Percentiles rank a stretch among this genome's conserved stretches.
Conservation (phyloP, 2,888 invertebrate species). For the Drosophila diplacantha region DNA sequence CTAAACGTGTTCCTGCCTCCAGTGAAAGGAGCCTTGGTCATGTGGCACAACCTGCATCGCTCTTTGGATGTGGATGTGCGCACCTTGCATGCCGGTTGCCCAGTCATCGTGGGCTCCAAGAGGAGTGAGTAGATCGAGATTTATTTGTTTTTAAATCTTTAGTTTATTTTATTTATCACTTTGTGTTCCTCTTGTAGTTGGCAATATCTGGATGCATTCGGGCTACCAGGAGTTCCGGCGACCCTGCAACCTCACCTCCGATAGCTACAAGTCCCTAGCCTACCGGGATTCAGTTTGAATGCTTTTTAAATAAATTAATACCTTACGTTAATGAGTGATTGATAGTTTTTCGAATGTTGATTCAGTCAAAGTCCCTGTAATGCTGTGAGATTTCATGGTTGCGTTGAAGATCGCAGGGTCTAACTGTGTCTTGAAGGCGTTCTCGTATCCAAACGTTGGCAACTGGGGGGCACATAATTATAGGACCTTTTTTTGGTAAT, state of each 20-base stretch:
- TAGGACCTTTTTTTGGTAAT: too few species aligned
- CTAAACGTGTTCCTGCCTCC: slow-evolving; percentile 92
- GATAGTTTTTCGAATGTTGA: background rate
- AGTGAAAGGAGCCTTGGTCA: slow-evolving; percentile 90
- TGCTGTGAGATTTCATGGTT: slow-evolving; percentile 65
- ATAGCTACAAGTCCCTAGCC: slow-evolving; percentile 32
- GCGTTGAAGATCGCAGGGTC: slow-evolving; percentile 79
- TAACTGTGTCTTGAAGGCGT: slow-evolving; percentile 85
- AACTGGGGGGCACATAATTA: slow-evolving; percentile 78
- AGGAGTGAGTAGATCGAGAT: slow-evolving; percentile 84
- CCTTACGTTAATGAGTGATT: slow-evolving; percentile 15
- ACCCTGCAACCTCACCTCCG: slow-evolving; percentile 78
- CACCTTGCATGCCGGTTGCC: slow-evolving; percentile 96
- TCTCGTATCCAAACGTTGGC: slow-evolving; percentile 94
- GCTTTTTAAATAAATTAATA: slow-evolving; percentile 13
- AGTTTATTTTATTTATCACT: slow-evolving; percentile 4
- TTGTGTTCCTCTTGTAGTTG: slow-evolving; percentile 79
- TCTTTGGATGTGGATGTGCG: slow-evolving; percentile 91
- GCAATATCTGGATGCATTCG: slow-evolving; percentile 94
- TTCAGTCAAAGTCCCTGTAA: slow-evolving; percentile 54
- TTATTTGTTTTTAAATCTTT: background rate
- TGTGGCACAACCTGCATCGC: slow-evolving; percentile 94
- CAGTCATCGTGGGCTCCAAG: slow-evolving; percentile 95
- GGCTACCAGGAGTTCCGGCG: slow-evolving; percentile 87
- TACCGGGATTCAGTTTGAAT: slow-evolving; percentile 10